These are phyloP conservation scores for Eremophila alpestris DNA, from an alignment of 2,797 vertebrate genomes.

Conservation along the genomic window DNA sequence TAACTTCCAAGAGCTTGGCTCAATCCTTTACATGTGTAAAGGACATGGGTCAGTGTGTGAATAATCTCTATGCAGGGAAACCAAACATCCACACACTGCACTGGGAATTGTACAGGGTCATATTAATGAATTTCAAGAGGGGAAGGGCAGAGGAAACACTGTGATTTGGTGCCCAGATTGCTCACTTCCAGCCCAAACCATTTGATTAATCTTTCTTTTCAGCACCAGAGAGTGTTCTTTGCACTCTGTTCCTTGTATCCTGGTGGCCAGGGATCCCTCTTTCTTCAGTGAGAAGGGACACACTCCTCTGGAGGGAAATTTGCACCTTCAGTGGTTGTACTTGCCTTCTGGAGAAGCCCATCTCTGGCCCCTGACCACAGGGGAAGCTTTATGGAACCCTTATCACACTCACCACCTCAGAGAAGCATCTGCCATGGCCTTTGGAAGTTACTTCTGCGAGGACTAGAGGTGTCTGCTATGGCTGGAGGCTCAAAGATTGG, in stretches of 20 bases:
- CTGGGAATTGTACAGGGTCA: rapidly evolving
- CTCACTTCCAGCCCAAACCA: not conserved
- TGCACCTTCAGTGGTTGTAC: not conserved
- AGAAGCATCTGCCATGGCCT: not conserved
- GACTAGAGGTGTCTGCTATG: not conserved
- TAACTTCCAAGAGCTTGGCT: conserved; percentile 17
- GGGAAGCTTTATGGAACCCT: not conserved
- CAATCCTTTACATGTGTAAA: not conserved
- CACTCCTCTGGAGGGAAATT: not conserved
- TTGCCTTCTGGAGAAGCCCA: not conserved
- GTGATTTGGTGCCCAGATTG: not conserved
- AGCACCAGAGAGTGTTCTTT: not conserved
- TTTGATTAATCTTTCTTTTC: not conserved
- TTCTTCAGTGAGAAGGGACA: not conserved
- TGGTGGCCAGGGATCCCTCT: not conserved
- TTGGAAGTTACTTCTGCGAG: not conserved
- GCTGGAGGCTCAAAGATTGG: not conserved
- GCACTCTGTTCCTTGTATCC: not conserved
- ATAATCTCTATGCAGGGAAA: not conserved
- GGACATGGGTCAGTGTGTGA: not conserved
- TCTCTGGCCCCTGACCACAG: not conserved
- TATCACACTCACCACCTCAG: not conserved
- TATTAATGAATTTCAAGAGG: not conserved
- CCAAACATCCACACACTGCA: not conserved
- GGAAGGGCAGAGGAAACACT: not conserved